These are phyloP conservation scores for Echeneis naucrates DNA, from an alignment of 2,797 vertebrate species.

Conservation along the genomic window DNA sequence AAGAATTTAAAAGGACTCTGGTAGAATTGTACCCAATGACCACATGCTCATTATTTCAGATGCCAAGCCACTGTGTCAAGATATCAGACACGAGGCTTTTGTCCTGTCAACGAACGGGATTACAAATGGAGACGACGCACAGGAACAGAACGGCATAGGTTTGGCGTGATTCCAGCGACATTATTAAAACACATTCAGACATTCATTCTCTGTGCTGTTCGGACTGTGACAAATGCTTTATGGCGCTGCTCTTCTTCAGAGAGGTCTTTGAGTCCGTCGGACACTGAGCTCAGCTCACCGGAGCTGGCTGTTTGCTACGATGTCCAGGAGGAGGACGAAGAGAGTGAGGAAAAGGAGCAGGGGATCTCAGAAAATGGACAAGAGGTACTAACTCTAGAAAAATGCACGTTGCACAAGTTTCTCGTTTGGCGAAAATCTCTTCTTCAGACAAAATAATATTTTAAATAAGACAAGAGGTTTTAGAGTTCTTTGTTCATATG, in stretches of 20 bases:
- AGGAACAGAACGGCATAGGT: slow-evolving; percentile 79
- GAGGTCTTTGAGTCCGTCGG: slow-evolving; percentile 70
- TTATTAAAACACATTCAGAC: neutral
- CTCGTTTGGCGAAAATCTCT: neutral
- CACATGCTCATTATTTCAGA: slow-evolving; percentile 55
- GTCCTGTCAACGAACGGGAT: slow-evolving; percentile 67
- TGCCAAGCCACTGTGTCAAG: slow-evolving; percentile 46
- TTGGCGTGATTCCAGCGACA: slow-evolving; percentile 5
- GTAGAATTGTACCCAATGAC: neutral
- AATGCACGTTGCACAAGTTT: neutral
- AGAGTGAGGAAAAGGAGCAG: slow-evolving; percentile 47
- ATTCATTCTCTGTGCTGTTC: neutral
- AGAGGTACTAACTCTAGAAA: slow-evolving; percentile 59
- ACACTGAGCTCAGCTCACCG: slow-evolving; percentile 69
- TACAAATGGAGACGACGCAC: slow-evolving; percentile 54
- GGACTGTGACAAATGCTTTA: slow-evolving; percentile 4
- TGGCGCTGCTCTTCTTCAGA: slow-evolving; percentile 50
- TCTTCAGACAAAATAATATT: neutral
- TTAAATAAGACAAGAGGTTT: neutral
- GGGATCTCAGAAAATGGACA: slow-evolving; percentile 77
- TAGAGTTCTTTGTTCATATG: neutral
- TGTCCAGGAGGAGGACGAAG: slow-evolving; percentile 57
- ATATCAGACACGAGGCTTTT: slow-evolving; percentile 56
- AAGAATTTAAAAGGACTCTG: neutral
- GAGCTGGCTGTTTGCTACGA: slow-evolving; percentile 61